Evolutionary conservation across 2,797 vertebrate genomes (phyloP), one percentile per base, ranked within the genome.

Genomic region (Cygnus olor): DNA sequence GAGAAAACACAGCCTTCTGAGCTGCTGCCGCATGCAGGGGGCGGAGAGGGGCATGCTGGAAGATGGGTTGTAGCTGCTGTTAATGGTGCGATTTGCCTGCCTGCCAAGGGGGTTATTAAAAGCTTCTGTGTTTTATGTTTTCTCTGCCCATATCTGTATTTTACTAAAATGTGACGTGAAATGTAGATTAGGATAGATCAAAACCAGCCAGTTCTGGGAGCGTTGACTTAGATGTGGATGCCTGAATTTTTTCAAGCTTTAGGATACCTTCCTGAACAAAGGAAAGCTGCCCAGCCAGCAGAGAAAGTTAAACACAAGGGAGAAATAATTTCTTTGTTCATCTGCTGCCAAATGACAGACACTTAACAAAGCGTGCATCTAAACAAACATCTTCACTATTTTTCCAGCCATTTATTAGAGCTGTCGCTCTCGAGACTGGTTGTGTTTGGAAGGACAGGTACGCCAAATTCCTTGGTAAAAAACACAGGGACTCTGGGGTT

Each of bases 1-100:
- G 51, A 61, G 80, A 28, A 74, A 74, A 20, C 2, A 2, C 0
- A 51, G 80, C 77, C 69, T 88, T 27, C 70, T 58, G 73, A 78
- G 65, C 68, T 73, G 5, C 13, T 9, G 1, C 16, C 15, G 45
- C 0, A 0, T 2, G 3, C 12, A 1, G 32, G 8, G 0, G 36
- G 16, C 32, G 85, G 49, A 54, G 70, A 44, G 69, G 57, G 44
- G 19, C 8, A 2, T 0, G 3, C 61, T 74, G 79, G n/a, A 27
- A 30, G 6, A 2, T 14, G 65, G 28, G 32, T 6, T 63, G 47
- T n/a, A 47, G 82, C 51, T 58, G n/a, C 36, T 85, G 47, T 14
- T 79, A 65, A n/a, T 45, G 13, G 3, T 15, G 61, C 3, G 10
- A n/a, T 68, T 64, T 76, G 70, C 58, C 79, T 84, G 77, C 51